Percentiles rank a stretch among this genome's conserved stretches.
These are phyloP conservation scores for Ceryle rudis DNA, from an alignment of 2,797 vertebrate species.

Conservation along the genomic window DNA sequence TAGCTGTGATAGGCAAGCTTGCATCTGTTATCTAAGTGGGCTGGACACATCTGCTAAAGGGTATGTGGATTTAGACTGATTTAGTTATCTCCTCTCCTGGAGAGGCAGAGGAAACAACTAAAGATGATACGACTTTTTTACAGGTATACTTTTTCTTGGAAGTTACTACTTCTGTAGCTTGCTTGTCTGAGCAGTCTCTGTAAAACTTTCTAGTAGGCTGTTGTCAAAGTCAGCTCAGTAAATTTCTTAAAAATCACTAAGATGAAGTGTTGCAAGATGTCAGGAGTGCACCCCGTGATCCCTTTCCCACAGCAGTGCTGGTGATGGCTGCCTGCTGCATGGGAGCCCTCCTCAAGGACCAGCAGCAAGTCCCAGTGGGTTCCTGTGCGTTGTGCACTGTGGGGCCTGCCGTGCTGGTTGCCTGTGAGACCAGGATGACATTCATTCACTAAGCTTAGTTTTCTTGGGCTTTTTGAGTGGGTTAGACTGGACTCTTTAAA, in stretches of 20 bases:
- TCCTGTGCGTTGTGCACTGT: too few relatives aligned
- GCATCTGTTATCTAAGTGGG: neutral
- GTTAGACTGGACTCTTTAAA: neutral
- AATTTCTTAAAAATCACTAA: neutral
- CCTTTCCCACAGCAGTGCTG: neutral
- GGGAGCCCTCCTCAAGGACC: fast-evolving
- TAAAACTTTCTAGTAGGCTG: neutral
- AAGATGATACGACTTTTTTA: neutral
- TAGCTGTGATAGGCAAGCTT: neutral
- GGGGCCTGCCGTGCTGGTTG: fast-evolving
- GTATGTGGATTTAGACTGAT: neutral
- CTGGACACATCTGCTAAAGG: neutral
- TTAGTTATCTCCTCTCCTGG: neutral
- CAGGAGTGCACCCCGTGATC: neutral
- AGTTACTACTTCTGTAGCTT: neutral
- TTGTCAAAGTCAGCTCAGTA: neutral
- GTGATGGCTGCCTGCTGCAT: fast-evolving
- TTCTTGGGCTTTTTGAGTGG: neutral
- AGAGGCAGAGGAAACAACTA: neutral
- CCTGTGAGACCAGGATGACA: too few relatives aligned
- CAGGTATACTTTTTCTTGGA: neutral
- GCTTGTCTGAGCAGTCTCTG: neutral
- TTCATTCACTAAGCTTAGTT: neutral
- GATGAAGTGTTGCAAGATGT: neutral
- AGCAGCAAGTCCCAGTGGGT: fast-evolving